Conservation (phyloP, 2,888 invertebrate genomes). For the Plemyria rubiginata region DNA sequence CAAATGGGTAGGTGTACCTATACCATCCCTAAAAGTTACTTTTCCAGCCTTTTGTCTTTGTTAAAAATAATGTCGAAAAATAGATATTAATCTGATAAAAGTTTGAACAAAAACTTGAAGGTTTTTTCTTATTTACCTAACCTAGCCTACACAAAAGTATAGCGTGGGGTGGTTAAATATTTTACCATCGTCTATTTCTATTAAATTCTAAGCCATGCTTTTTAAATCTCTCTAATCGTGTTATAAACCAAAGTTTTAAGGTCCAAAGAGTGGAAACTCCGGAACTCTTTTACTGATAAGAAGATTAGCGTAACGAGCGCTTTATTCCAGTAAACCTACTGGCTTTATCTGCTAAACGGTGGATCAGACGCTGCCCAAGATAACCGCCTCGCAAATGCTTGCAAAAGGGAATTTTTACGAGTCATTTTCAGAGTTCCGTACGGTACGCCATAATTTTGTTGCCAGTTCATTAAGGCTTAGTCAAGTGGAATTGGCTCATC, state of each 20-base stretch:
- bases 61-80: too few relatives aligned
- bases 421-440: constrained; percentile 30
- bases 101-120: too few relatives aligned
- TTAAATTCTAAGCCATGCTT: not conserved
- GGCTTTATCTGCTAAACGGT: constrained; percentile 43
- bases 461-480: too few relatives aligned
- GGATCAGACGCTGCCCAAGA: constrained; percentile 41
- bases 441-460: not conserved
- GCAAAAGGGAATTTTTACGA: constrained; percentile 30
- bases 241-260: constrained; percentile 14
- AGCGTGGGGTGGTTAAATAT: too few relatives aligned
- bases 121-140: too few relatives aligned
- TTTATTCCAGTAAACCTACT: constrained; percentile 38
- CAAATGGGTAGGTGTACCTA: too few relatives aligned
- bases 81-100: too few relatives aligned
- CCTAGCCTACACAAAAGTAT: too few relatives aligned
- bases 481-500: too few relatives aligned
- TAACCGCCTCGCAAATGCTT: constrained; percentile 28
- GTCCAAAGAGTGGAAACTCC: constrained; percentile 25
- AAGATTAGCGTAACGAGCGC: constrained; percentile 44
- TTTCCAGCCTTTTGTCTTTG: too few relatives aligned
- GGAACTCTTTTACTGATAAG: constrained; percentile 43
- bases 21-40: too few relatives aligned
- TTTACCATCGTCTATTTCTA: too few relatives aligned
- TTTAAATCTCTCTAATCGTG: constrained; percentile 1